phyloP scores from a whole-genome alignment of 2,888 invertebrate species.

The Amiota mariae region DNA sequence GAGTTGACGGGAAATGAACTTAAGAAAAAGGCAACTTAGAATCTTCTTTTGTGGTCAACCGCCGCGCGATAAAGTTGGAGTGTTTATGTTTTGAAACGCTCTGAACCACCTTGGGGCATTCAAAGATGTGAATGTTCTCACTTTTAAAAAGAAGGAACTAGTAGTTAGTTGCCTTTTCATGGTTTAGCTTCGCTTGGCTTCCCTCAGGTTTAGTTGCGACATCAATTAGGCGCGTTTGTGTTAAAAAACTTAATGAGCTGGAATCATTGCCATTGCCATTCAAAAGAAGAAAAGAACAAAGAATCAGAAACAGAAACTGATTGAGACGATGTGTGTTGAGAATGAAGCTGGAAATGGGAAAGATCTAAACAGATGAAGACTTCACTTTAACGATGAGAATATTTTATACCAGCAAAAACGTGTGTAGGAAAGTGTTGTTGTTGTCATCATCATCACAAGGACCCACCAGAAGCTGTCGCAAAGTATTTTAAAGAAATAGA shows the following conservation, averaged over 20 bases:
- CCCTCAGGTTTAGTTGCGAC: not conserved
- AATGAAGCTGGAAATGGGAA: not conserved
- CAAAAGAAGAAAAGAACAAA: not conserved
- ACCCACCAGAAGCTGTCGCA: not conserved
- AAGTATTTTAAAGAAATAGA: not conserved
- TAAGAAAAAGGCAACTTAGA: no score
- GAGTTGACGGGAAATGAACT: not conserved
- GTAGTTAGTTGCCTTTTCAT: no score
- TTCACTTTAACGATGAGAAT: slow-evolving; percentile 8
- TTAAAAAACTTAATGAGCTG: slow-evolving; percentile 16
- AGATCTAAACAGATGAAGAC: not conserved
- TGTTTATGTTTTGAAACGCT: slow-evolving; percentile 15
- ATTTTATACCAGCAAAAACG: not conserved
- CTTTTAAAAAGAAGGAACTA: slow-evolving; percentile 4
- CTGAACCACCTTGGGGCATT: not conserved
- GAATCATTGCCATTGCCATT: no score
- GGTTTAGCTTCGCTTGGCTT: no score
- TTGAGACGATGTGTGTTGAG: not conserved
- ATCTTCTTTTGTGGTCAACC: slow-evolving; percentile 23
- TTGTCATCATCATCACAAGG: not conserved
- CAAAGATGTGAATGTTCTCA: slow-evolving; percentile 7
- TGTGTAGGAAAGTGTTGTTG: not conserved
- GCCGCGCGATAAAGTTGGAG: slow-evolving; percentile 2
- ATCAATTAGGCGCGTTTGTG: not conserved
- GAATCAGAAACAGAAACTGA: not conserved